phyloP scores from a whole-genome alignment of 1,140 invertebrate genomes.

The Parapsyche elsis region DNA sequence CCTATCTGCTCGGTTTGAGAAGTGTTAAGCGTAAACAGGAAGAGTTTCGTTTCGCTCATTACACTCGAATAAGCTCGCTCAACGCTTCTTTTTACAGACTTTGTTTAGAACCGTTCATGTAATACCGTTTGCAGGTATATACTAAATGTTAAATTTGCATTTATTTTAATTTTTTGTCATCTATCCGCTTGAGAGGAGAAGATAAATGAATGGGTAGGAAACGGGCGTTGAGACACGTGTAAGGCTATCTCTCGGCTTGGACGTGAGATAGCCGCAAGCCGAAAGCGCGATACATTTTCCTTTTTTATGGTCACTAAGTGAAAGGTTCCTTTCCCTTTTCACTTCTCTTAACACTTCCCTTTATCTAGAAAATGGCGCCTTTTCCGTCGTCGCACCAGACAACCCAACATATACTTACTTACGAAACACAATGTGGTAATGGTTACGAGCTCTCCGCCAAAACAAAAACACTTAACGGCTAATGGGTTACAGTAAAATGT shows the following conservation, averaged over 20 bases:
- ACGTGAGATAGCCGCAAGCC: neutral
- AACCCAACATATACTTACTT: neutral
- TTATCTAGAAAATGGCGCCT: slow-evolving; percentile 1
- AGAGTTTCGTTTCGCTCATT: too few species aligned
- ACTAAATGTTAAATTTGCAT: too few species aligned
- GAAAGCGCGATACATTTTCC: slow-evolving; percentile 12
- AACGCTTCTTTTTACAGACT: too few species aligned
- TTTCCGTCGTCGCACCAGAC: neutral
- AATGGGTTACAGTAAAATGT: slow-evolving; percentile 45
- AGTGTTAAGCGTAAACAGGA: too few species aligned
- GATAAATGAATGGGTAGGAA: neutral
- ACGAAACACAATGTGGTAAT: slow-evolving; percentile 31
- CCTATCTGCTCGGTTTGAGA: too few species aligned
- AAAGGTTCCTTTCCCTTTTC: slow-evolving; percentile 12
- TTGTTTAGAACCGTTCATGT: too few species aligned
- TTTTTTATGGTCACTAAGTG: slow-evolving; percentile 26
- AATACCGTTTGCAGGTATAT: too few species aligned
- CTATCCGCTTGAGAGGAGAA: neutral
- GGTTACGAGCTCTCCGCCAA: slow-evolving; percentile 44
- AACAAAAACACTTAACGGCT: slow-evolving; percentile 49
- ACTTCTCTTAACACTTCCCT: neutral
- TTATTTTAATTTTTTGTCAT: too few species aligned
- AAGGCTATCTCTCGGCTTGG: neutral
- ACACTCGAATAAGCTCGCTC: too few species aligned
- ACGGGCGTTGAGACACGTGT: neutral